phyloP scores from a whole-genome alignment of 2,888 invertebrate genomes.

The Megamerina dolium region DNA sequence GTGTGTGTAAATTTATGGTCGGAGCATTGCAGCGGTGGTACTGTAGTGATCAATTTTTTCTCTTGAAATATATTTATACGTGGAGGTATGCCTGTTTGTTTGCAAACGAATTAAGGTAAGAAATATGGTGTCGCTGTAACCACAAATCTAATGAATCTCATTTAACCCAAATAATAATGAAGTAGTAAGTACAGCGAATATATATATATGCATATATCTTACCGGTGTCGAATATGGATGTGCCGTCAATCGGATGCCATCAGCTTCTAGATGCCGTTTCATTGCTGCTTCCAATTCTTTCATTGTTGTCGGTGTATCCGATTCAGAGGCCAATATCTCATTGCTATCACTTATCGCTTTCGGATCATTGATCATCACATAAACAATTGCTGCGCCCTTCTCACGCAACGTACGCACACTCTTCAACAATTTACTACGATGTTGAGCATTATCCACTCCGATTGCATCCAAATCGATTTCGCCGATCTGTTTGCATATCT shows the following conservation, averaged over 20 bases:
- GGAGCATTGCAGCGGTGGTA: no score
- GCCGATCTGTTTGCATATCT: conserved; percentile 93
- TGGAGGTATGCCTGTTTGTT: no score
- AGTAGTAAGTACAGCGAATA: no score
- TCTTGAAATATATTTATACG: no score
- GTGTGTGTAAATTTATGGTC: no score
- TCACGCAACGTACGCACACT: conserved; percentile 81
- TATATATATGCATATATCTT: no score
- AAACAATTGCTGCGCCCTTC: conserved; percentile 89
- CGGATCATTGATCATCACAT: conserved; percentile 83
- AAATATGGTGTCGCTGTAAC: no score
- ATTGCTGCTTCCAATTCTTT: conserved; percentile 68
- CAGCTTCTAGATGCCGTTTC: conserved; percentile 76
- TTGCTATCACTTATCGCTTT: conserved; percentile 53
- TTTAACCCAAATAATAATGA: no score
- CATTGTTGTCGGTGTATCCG: conserved; percentile 49
- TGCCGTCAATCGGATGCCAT: conserved; percentile 77
- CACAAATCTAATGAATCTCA: no score
- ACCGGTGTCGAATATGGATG: conserved; percentile 91
- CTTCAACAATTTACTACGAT: conserved; percentile 73
- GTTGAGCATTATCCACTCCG: conserved; percentile 78
- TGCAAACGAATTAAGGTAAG: no score
- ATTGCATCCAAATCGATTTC: conserved; percentile 93
- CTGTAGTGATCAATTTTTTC: no score
- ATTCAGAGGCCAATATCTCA: conserved; percentile 48